phyloP scores from a whole-genome alignment of 2,113 vertebrate genomes.

The Phocoena sinus region DNA sequence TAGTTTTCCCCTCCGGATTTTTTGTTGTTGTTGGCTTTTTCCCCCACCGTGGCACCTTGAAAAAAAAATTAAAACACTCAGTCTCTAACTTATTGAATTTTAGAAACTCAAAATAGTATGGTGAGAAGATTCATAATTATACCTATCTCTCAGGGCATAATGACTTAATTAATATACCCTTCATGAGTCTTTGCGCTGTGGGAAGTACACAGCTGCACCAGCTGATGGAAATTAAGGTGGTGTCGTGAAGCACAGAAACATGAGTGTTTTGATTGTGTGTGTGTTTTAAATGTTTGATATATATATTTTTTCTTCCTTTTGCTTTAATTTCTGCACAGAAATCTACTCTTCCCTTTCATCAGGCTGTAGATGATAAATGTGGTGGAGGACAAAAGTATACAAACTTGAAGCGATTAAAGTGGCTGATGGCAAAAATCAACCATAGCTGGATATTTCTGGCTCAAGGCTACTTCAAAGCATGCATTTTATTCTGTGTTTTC shows the following conservation, averaged over 20 bases:
- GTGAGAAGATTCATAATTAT: conserved; percentile 34
- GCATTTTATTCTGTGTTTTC: neutral
- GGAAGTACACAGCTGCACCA: conserved; percentile 12
- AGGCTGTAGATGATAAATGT: conserved; percentile 17
- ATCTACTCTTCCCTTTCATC: neutral
- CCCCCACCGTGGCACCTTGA: neutral
- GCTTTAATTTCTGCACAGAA: conserved; percentile 10
- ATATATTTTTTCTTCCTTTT: neutral
- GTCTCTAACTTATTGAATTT: conserved; percentile 46
- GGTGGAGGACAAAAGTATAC: neutral
- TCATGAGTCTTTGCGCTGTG: conserved; percentile 19
- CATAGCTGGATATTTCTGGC: neutral
- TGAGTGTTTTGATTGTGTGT: conserved; percentile 49
- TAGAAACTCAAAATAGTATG: conserved; percentile 61
- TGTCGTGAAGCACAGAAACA: conserved; percentile 10
- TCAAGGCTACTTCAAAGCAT: conserved; percentile 36
- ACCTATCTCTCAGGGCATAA: conserved; percentile 42
- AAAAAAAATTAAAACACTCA: neutral
- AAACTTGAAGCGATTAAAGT: conserved; percentile 37
- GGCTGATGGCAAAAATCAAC: conserved; percentile 60
- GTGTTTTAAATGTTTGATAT: conserved; percentile 59
- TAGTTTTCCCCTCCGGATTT: neutral
- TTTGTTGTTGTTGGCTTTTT: neutral
- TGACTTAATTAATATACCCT: conserved; percentile 69
- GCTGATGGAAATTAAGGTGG: conserved; percentile 53